Evolutionary conservation across 2,113 vertebrate genomes (phyloP).

Genomic region (Polypterus senegalus): DNA sequence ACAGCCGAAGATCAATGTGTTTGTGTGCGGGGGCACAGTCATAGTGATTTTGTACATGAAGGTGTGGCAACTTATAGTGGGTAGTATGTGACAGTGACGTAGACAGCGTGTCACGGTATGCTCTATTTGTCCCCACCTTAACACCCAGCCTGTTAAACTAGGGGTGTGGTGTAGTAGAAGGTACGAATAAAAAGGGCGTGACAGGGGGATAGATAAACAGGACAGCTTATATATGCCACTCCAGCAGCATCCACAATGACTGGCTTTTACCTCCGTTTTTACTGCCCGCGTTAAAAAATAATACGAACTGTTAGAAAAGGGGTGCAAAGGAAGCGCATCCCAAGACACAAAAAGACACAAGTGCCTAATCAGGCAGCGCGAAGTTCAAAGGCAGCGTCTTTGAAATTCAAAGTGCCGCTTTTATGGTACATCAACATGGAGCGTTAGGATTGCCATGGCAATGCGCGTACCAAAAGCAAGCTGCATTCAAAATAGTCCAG

Average conservation of each 20-base stretch:
- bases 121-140: no score
- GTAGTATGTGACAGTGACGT: no score
- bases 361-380: constrained; percentile 40
- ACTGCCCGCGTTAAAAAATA: constrained; percentile 5
- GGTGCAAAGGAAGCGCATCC: constrained; percentile 9
- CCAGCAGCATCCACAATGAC: background rate
- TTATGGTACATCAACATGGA: constrained; percentile 43
- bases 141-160: no score
- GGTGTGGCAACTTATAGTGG: no score
- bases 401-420: constrained; percentile 54
- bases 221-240: background rate
- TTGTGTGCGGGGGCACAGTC: no score
- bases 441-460: constrained; percentile 47
- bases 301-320: constrained; percentile 1
- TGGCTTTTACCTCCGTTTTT: background rate
- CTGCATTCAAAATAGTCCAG: constrained; percentile 40
- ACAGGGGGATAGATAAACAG: no score
- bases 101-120: no score
- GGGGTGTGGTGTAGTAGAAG: no score
- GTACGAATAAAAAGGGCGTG: no score
- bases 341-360: constrained; percentile 23
- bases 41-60: no score
- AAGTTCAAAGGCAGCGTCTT: constrained; percentile 56
- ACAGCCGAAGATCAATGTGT: no score
- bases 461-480: constrained; percentile 39